Evolutionary conservation across 1,140 invertebrate species (phyloP).

Genomic region (Drosophila nigromelanica): DNA sequence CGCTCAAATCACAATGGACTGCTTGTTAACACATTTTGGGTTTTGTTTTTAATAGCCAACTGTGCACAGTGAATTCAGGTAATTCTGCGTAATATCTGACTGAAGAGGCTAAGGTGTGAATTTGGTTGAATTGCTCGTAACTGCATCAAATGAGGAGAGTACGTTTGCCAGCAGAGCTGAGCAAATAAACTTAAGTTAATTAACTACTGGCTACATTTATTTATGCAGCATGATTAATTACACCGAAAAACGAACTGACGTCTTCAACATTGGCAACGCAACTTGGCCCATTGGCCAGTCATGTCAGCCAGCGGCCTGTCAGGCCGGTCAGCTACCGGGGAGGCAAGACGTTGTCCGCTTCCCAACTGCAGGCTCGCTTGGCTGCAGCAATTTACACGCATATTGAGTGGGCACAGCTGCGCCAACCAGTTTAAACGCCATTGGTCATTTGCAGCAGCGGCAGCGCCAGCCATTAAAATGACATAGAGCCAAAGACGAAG

Average conservation of each 20-base stretch:
- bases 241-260: conserved; percentile 43
- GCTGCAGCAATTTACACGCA: conserved; percentile 71
- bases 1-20: conserved; percentile 51
- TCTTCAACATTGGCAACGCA: conserved; percentile 18
- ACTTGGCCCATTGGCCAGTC: conserved; percentile 39
- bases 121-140: background rate
- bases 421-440: conserved; percentile 76
- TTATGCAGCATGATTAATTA: conserved; percentile 79
- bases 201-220: conserved; percentile 78
- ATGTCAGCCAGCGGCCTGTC: conserved; percentile 52
- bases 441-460: conserved; percentile 68
- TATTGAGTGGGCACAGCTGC: conserved; percentile 72
- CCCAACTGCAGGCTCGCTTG: conserved; percentile 1
- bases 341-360: conserved; percentile 48
- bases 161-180: conserved; percentile 42
- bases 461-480: conserved; percentile 79
- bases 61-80: conserved; percentile 29
- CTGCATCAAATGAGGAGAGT: conserved; percentile 1
- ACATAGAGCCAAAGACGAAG: conserved; percentile 66
- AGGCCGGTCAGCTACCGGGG: conserved; percentile 68
- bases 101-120: conserved; percentile 22
- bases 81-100: conserved; percentile 12
- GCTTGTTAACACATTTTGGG: conserved; percentile 64
- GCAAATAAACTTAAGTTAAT: conserved; percentile 81
- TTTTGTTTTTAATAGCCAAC: conserved; percentile 36